phyloP scores from a whole-genome alignment of 2,888 invertebrate species.

The Phyllotreta cruciferae region DNA sequence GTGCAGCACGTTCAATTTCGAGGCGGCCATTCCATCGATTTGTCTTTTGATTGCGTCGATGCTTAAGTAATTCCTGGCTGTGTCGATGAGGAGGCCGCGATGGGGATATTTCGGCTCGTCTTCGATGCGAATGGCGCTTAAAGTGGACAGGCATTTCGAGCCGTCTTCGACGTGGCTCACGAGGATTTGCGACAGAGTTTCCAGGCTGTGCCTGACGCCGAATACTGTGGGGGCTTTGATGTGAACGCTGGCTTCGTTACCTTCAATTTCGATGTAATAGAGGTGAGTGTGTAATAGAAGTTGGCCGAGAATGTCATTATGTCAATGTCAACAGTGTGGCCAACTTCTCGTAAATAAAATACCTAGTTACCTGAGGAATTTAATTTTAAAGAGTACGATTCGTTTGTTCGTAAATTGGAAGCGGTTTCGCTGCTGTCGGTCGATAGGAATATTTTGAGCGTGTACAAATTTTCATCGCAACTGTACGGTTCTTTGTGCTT shows the following conservation, averaged over 20 bases:
- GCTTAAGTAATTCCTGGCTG: conserved; percentile 86
- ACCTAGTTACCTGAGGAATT: conserved; percentile 32
- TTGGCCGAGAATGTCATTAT: too few relatives aligned
- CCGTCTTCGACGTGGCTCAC: conserved; percentile 52
- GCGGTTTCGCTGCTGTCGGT: conserved; percentile 62
- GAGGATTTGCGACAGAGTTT: conserved; percentile 76
- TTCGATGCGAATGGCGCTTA: conserved; percentile 68
- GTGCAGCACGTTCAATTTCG: conserved; percentile 91
- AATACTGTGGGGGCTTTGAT: conserved; percentile 70
- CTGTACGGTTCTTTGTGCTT: conserved; percentile 26
- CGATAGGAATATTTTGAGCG: conserved; percentile 66
- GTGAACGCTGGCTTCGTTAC: conserved; percentile 62
- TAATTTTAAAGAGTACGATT: conserved; percentile 70
- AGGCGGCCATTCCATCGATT: conserved; percentile 85
- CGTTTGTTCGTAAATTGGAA: conserved; percentile 73
- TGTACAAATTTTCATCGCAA: conserved; percentile 59
- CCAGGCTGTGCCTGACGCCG: conserved; percentile 78
- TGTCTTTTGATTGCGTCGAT: conserved; percentile 72
- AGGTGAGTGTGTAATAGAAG: neutral
- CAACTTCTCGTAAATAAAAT: too few relatives aligned
- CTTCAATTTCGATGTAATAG: conserved; percentile 50
- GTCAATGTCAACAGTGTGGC: too few relatives aligned
- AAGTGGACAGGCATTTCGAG: conserved; percentile 64
- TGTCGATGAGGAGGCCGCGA: conserved; percentile 88
- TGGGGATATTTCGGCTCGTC: conserved; percentile 85